Evolutionary conservation across 2,797 vertebrate genomes (phyloP), one percentile per base, ranked within the genome.

Genomic region (Smutsia gigantea): DNA sequence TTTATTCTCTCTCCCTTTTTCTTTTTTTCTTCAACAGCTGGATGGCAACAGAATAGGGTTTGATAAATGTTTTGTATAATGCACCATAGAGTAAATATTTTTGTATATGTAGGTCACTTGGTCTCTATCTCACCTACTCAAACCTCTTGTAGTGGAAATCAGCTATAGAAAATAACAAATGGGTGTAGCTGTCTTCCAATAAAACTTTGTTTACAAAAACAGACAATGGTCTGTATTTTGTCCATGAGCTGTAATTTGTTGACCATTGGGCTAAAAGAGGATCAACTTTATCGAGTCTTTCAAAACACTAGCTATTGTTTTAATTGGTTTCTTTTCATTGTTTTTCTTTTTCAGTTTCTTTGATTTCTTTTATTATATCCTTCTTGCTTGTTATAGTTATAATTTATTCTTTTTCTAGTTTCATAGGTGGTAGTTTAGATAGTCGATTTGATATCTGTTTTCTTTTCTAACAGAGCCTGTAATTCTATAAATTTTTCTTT

Each of bases 1-100:
- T 78, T 86, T 34, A 72, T 89, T 87, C 61, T 46, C 46, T 46
- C 11, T 46, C 46, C 46, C 46, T 89, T 3, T 88, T 29, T 96
- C 4, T 77, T 53, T n/a, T 79, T 37, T 51, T 42, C 55, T 71
- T 89, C 23, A 39, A 71, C 4, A 9, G 1, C 86, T 84, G 12
- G 19, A 0, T 21, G 21, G 79, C 12, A 87, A 21, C 19, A 63
- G 2, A 27, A 51, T 19, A 92, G 74, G 57, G 27, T 49, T 92
- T 85, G 42, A 15, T 17, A n/a, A 83, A 29, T 5, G 10, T 68
- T 74, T 72, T 77, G 17, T 51, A 10, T 53, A 59, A 75, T 18
- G 2, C 21, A 4, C 9, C 51, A 31, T 17, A 13, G 2, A 51
- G 63, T 37, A 53, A 71, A 18, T 72, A 69, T 31, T 90, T 95